phyloP scores from a whole-genome alignment of 1,140 invertebrate genomes.

The Piezodorus guildinii region DNA sequence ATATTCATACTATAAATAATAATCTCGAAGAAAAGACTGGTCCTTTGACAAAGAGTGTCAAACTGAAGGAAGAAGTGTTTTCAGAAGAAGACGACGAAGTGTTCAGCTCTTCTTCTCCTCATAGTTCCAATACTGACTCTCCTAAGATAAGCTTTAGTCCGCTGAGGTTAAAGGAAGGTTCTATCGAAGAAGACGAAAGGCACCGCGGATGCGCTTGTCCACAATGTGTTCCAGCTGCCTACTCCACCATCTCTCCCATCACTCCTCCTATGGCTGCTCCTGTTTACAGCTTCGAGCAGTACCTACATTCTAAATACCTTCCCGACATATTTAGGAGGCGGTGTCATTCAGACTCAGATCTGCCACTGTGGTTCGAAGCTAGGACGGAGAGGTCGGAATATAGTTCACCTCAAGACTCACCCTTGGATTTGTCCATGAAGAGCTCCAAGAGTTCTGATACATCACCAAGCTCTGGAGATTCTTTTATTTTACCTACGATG shows the following conservation, averaged over 20 bases:
- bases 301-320: slow-evolving; percentile 59
- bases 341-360: slow-evolving; percentile 63
- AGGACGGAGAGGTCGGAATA: slow-evolving; percentile 31
- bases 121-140: slow-evolving; percentile 42
- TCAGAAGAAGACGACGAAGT: slow-evolving; percentile 42
- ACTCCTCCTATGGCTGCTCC: slow-evolving; percentile 38
- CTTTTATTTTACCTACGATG: slow-evolving; percentile 40
- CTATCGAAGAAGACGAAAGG: slow-evolving; percentile 36
- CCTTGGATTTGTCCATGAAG: slow-evolving; percentile 72
- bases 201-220: slow-evolving; percentile 26
- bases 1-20: slow-evolving; percentile 29
- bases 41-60: slow-evolving; percentile 26
- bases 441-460: slow-evolving; percentile 30
- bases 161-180: slow-evolving; percentile 41
- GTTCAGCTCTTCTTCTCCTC: slow-evolving; percentile 41
- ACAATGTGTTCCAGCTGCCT: slow-evolving; percentile 32
- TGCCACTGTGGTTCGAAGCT: slow-evolving; percentile 42
- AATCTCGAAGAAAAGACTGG: slow-evolving; percentile 24
- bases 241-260: slow-evolving; percentile 47
- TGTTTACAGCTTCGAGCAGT: slow-evolving; percentile 52
- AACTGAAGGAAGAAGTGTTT: slow-evolving; percentile 37
- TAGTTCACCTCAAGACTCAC: slow-evolving; percentile 56
- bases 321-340: slow-evolving; percentile 52
- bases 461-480: slow-evolving; percentile 13
- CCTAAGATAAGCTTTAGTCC: slow-evolving; percentile 46